Conservation (phyloP, 2,888 invertebrate genomes). For the Sipha maydis region DNA sequence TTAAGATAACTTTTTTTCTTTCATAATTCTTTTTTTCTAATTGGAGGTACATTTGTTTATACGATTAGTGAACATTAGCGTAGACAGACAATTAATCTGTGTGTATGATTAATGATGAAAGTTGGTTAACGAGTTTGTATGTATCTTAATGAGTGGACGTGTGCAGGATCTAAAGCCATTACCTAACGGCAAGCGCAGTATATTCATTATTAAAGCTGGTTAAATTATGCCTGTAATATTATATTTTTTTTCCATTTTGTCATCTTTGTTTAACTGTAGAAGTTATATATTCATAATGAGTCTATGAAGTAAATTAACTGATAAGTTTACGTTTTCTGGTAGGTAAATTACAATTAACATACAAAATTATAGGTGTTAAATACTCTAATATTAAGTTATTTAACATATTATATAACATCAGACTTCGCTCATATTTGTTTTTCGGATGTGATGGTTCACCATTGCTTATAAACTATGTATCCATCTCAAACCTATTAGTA, state of each 20-base stretch:
- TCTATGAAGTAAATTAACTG: too few relatives aligned
- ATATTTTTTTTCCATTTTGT: neutral
- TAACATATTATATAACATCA: too few relatives aligned
- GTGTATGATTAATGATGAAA: slow-evolving; percentile 33
- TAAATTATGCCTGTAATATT: neutral
- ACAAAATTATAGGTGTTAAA: too few relatives aligned
- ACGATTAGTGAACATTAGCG: neutral
- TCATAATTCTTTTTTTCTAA: neutral
- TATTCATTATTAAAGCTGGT: neutral
- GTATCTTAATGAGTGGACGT: neutral
- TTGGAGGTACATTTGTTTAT: neutral
- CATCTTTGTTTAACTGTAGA: too few relatives aligned
- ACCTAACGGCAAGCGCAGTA: neutral
- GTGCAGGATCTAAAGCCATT: neutral
- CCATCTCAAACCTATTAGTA: too few relatives aligned
- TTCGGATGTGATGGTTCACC: too few relatives aligned
- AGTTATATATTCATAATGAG: too few relatives aligned
- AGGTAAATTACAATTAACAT: too few relatives aligned
- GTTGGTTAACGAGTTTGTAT: slow-evolving; percentile 25
- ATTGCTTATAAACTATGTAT: too few relatives aligned
- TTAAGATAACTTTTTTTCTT: neutral
- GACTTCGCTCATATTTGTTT: too few relatives aligned
- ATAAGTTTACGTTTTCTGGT: too few relatives aligned
- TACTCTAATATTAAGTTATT: too few relatives aligned
- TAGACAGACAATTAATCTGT: slow-evolving; percentile 11